Conservation (phyloP, 92 coral and sea anemone species). For the Porites cylindrica region DNA sequence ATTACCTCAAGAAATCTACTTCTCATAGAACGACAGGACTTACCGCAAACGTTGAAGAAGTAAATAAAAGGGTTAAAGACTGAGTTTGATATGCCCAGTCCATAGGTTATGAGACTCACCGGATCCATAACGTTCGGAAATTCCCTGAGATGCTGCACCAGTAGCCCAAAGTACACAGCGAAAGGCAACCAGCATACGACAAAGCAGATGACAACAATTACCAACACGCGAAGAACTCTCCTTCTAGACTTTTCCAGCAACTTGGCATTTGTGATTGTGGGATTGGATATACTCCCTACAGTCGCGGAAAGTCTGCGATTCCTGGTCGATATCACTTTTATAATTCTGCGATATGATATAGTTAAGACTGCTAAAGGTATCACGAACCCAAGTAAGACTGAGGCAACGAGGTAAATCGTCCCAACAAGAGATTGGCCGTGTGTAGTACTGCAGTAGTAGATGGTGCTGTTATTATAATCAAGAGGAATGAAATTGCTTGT, state of each 20-base stretch:
- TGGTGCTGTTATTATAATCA: conserved; percentile 32
- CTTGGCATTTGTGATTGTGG: conserved; percentile 7
- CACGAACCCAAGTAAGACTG: conserved; percentile 59
- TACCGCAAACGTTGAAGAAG: conserved; percentile 54
- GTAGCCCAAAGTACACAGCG: conserved; percentile 63
- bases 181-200: conserved; percentile 72
- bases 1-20: not conserved
- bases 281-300: not conserved
- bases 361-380: conserved; percentile 61
- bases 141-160: conserved; percentile 52
- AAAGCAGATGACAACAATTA: conserved; percentile 58
- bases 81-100: conserved; percentile 71
- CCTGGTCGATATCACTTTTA: conserved; percentile 67
- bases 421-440: conserved; percentile 62
- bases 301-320: conserved; percentile 25
- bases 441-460: conserved; percentile 72
- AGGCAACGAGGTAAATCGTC: conserved; percentile 21
- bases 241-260: conserved; percentile 53
- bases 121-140: conserved; percentile 68
- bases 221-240: conserved; percentile 57
- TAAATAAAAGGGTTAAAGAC: conserved; percentile 76
- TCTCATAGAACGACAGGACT: not conserved
- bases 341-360: conserved; percentile 51
- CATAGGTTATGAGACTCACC: conserved; percentile 55
- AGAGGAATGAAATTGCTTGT: conserved; percentile 43